Conservation (phyloP, 2,113 vertebrate genomes). For the human region DNA sequence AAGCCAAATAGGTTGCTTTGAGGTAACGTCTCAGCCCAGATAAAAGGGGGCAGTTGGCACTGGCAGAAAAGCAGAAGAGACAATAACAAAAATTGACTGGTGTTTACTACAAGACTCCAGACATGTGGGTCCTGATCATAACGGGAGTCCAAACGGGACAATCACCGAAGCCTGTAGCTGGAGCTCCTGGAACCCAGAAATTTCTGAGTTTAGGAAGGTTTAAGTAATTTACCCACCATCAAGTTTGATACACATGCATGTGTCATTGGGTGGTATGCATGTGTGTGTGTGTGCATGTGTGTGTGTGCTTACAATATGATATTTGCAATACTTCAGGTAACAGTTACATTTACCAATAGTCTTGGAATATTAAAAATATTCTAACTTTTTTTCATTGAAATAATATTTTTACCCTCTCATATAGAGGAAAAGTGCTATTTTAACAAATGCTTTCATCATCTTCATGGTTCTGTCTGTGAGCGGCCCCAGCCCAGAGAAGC, state of each 20-base stretch:
- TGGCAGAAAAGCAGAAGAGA: neutral
- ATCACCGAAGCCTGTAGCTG: neutral
- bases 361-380: conserved; percentile 50
- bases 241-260: neutral
- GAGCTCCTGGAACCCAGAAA: neutral
- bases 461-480: neutral
- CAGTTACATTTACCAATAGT: conserved; percentile 18
- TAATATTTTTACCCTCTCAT: neutral
- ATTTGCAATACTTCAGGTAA: conserved; percentile 46
- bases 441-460: conserved; percentile 12
- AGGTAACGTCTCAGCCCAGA: neutral
- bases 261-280: neutral
- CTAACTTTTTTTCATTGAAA: conserved; percentile 46
- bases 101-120: neutral
- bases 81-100: neutral
- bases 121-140: neutral
- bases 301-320: neutral
- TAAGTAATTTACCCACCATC: conserved; percentile 19
- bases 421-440: conserved; percentile 31
- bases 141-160: neutral
- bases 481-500: neutral
- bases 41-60: neutral
- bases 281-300: neutral
- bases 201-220: conserved; percentile 6
- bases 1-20: neutral